phyloP scores from a whole-genome alignment of 2,113 vertebrate species.

The Eurypyga helias region DNA sequence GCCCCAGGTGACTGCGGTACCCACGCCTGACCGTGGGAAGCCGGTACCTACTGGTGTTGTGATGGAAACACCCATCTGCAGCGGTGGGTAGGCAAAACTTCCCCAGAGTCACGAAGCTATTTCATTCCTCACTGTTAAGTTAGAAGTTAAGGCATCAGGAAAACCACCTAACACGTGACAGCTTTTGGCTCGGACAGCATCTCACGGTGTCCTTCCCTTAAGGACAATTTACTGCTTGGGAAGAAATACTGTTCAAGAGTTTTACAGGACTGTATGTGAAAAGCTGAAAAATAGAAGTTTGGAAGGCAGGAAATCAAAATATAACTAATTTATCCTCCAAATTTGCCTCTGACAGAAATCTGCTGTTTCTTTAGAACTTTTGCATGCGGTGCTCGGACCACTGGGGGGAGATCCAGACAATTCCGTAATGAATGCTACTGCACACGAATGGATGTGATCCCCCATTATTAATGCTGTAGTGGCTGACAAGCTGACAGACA shows the following conservation, averaged over 20 bases:
- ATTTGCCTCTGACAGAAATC: conserved; percentile 50
- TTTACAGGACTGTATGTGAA: neutral
- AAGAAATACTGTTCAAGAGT: neutral
- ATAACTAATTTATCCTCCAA: neutral
- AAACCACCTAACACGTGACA: neutral
- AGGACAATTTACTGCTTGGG: neutral
- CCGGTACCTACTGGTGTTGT: rapidly evolving
- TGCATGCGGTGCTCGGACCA: neutral
- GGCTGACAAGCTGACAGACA: conserved; percentile 37
- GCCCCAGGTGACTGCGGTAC: neutral
- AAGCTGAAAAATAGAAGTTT: neutral
- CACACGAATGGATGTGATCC: neutral
- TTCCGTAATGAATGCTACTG: neutral
- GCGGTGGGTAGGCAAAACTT: neutral
- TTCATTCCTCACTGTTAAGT: neutral
- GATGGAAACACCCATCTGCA: rapidly evolving
- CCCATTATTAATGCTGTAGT: neutral
- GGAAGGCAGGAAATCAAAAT: neutral
- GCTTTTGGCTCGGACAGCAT: neutral
- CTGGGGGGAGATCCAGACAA: neutral
- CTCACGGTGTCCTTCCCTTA: neutral
- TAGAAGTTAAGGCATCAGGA: neutral
- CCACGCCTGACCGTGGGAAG: rapidly evolving
- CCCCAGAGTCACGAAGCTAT: neutral
- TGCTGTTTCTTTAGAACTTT: conserved; percentile 45